Percentiles rank a stretch among this genome's conserved stretches.
Evolutionary conservation across 2,888 invertebrate genomes (phyloP).

Genomic region (Drosophila limbata): DNA sequence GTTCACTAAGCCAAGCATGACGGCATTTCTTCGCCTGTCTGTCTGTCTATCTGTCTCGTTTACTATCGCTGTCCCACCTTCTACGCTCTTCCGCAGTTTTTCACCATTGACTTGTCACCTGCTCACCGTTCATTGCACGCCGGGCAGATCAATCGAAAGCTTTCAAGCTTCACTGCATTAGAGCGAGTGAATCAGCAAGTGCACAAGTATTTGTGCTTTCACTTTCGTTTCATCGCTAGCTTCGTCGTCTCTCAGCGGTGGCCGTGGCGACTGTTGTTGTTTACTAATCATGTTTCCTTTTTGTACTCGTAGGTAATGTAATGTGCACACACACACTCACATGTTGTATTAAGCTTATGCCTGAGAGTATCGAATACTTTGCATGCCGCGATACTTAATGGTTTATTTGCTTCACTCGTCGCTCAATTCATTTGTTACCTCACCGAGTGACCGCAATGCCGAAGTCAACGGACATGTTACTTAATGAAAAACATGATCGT

Average conservation of each 20-base stretch:
- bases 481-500: slow-evolving; percentile 54
- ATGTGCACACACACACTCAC: slow-evolving; percentile 4
- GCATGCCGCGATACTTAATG: slow-evolving; percentile 62
- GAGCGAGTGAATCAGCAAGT: slow-evolving; percentile 29
- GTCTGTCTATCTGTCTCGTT: slow-evolving; percentile 11
- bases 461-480: slow-evolving; percentile 57
- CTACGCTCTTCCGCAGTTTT: slow-evolving; percentile 57
- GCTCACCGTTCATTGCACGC: slow-evolving; percentile 60
- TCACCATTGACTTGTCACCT: slow-evolving; percentile 52
- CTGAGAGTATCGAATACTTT: slow-evolving; percentile 53
- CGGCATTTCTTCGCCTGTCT: slow-evolving; percentile 45
- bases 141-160: slow-evolving; percentile 67
- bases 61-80: slow-evolving; percentile 6
- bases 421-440: slow-evolving; percentile 56
- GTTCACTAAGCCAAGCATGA: slow-evolving; percentile 55
- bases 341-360: slow-evolving; percentile 1
- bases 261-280: slow-evolving; percentile 35
- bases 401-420: slow-evolving; percentile 42
- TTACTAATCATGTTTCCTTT: slow-evolving; percentile 37
- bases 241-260: slow-evolving; percentile 11
- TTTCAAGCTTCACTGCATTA: slow-evolving; percentile 53
- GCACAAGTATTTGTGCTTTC: slow-evolving; percentile 54
- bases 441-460: slow-evolving; percentile 51
- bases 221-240: slow-evolving; percentile 59
- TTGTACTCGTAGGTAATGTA: slow-evolving; percentile 6